These are phyloP conservation scores for Melanargia galathea DNA, from an alignment of 2,888 invertebrate species.

Conservation along the genomic window DNA sequence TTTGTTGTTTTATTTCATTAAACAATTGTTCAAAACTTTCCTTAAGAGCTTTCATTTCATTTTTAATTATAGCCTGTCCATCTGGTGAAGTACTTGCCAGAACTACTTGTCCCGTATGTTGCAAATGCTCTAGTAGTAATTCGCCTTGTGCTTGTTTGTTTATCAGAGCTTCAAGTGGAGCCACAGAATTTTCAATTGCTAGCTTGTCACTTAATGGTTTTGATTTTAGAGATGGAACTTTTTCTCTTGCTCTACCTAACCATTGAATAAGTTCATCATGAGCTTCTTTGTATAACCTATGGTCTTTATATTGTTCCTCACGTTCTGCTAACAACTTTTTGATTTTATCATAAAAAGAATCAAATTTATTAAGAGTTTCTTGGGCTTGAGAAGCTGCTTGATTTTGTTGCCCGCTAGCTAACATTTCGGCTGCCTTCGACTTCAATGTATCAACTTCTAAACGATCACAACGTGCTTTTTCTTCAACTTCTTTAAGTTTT, in stretches of 20 bases:
- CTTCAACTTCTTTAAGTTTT: slow-evolving; percentile 91
- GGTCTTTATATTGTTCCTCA: slow-evolving; percentile 93
- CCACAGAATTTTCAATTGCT: slow-evolving; percentile 93
- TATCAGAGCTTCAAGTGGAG: slow-evolving; percentile 91
- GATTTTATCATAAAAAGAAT: slow-evolving; percentile 88
- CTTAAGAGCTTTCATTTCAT: slow-evolving; percentile 92
- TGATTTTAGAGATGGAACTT: slow-evolving; percentile 93
- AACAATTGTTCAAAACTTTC: slow-evolving; percentile 93
- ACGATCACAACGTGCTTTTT: slow-evolving; percentile 93
- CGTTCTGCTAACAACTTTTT: slow-evolving; percentile 89
- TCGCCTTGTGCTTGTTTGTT: slow-evolving; percentile 96
- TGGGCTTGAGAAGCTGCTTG: slow-evolving; percentile 92
- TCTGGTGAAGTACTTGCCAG: slow-evolving; percentile 90
- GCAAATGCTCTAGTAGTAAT: slow-evolving; percentile 91
- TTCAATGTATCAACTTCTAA: slow-evolving; percentile 94
- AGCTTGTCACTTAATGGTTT: slow-evolving; percentile 92
- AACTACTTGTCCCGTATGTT: slow-evolving; percentile 93
- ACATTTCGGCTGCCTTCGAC: slow-evolving; percentile 92
- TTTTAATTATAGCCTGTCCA: slow-evolving; percentile 90
- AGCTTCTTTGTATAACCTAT: slow-evolving; percentile 94
- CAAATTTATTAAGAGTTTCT: slow-evolving; percentile 92
- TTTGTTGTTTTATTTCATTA: slow-evolving; percentile 92
- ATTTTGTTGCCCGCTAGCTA: slow-evolving; percentile 92
- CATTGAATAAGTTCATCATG: slow-evolving; percentile 94
- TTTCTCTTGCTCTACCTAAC: slow-evolving; percentile 93